Conservation (phyloP, 2,113 vertebrate genomes). For the Mobula hypostoma region DNA sequence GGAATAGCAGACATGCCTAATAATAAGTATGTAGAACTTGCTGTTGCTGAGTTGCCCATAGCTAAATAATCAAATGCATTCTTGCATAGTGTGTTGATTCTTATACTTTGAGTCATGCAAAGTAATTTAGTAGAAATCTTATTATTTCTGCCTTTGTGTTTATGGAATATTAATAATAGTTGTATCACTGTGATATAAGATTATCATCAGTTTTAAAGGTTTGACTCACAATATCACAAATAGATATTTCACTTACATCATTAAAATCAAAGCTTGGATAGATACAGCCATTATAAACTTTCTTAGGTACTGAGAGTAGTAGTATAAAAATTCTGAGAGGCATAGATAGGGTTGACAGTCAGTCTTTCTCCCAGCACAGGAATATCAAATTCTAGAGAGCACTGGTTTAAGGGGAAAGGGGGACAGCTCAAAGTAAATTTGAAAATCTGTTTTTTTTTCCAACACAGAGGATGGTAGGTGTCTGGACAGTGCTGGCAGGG, state of each 20-base stretch:
- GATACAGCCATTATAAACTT: neutral
- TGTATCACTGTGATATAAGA: neutral
- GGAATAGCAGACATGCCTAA: neutral
- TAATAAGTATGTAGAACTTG: neutral
- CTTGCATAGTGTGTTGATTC: neutral
- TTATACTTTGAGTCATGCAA: neutral
- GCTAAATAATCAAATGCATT: neutral
- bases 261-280: neutral
- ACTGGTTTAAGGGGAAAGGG: no score
- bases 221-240: neutral
- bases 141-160: conserved; percentile 15
- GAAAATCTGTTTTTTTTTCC: no score
- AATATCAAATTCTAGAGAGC: no score
- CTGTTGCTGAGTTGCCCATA: neutral
- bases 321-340: no score
- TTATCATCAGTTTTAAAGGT: neutral
- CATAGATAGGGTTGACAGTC: no score
- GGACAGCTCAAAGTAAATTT: no score
- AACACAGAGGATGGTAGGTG: no score
- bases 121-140: conserved; percentile 7
- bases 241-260: neutral
- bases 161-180: neutral
- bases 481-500: no score
- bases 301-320: no score
- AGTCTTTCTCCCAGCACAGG: no score